Evolutionary conservation across 2,113 vertebrate species (phyloP), one percentile per base, ranked within the genome.

Genomic region (Pachypanchax playfairii): DNA sequence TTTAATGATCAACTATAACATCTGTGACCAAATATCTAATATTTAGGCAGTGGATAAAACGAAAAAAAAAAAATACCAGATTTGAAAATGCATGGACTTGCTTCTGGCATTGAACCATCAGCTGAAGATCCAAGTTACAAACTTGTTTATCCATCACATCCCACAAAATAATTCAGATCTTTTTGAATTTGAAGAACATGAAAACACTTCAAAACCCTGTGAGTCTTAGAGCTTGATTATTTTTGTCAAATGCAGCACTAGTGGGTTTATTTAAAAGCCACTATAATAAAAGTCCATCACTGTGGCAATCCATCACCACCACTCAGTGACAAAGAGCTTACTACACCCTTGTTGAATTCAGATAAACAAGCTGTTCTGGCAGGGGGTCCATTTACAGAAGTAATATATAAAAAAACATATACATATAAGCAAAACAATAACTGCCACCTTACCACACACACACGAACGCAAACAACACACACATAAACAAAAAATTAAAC

Each of bases 161-260:
- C n/a, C 39, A 42, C n/a, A 18, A 10, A 48, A 49, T 25, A 49
- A 17, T 15, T 28, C 47, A 18, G 8, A 4, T 28, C 25, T 25
- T 49, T 49, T 49, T 49, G 47, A 9, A 15, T 49, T 49, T n/a
- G n/a, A n/a, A n/a, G n/a, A n/a, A n/a, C n/a, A n/a, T n/a, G n/a
- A n/a, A n/a, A n/a, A n/a, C n/a, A n/a, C 7, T 15, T 4, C n/a
- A 9, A 49, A 49, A 49, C 10, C 28, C 9, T 33, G n/a, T n/a
- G n/a, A n/a, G n/a, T 6, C 9, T 12, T 50, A 11, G 87, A 89
- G 82, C 76, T 53, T 73, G 77, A 89, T 83, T 87, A 75, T 83
- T 90, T 85, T 64, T 87, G 87, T 91, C 87, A 82, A 88, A 79
- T 64, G 73, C 73, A 65, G 82, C 85, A 86, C 84, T 91, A 75